Percentiles rank a stretch among this genome's conserved stretches.
These are phyloP conservation scores for Sarcophaga bullata DNA, from an alignment of 1,140 invertebrate species.

Conservation along the genomic window DNA sequence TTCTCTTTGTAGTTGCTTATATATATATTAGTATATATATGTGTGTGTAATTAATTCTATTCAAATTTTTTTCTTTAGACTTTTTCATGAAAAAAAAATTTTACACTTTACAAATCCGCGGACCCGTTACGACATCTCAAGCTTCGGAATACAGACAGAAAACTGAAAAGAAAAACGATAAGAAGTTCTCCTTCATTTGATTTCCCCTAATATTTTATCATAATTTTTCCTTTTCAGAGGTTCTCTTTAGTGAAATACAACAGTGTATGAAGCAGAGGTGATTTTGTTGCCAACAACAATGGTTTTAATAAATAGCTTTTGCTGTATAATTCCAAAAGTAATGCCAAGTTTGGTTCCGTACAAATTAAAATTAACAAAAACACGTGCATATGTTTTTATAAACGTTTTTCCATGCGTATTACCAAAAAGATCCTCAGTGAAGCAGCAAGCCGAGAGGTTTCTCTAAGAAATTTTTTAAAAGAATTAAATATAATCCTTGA, in stretches of 20 bases:
- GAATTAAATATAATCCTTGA: not conserved
- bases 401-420: not conserved
- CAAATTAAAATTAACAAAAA: slow-evolving; percentile 26
- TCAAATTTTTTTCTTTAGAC: slow-evolving; percentile 3
- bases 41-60: not conserved
- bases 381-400: slow-evolving; percentile 20
- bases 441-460: slow-evolving; percentile 64
- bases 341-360: slow-evolving; percentile 4
- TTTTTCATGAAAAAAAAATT: not conserved
- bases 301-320: slow-evolving; percentile 1
- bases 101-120: slow-evolving; percentile 26
- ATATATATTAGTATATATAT: no score
- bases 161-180: slow-evolving; percentile 23
- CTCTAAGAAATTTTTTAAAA: slow-evolving; percentile 49
- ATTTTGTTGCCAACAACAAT: not conserved
- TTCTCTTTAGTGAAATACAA: not conserved
- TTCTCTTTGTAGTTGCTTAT: not conserved
- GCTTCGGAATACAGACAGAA: slow-evolving; percentile 23
- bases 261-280: not conserved
- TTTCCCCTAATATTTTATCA: not conserved
- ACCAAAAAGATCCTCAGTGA: slow-evolving; percentile 11
- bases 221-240: not conserved
- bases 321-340: not conserved
- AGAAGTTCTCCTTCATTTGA: slow-evolving; percentile 20
- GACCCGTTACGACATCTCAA: slow-evolving; percentile 20